phyloP scores from a whole-genome alignment of 2,888 invertebrate species.

The Nineta flava region DNA sequence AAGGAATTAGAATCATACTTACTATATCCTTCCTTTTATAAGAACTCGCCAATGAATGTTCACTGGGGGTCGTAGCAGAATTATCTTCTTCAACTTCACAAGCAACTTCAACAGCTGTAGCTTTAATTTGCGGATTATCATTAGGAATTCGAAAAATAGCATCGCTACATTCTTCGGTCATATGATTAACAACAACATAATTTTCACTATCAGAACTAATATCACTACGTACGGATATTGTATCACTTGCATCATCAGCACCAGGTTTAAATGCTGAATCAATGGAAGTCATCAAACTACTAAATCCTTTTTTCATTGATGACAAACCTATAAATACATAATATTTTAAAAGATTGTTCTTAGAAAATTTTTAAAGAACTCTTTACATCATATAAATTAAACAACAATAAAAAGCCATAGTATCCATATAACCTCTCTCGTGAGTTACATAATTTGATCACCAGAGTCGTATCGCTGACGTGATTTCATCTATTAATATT shows the following conservation, averaged over 20 bases:
- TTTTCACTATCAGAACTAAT: slow-evolving; percentile 79
- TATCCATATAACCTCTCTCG: no score
- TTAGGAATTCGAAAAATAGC: slow-evolving; percentile 42
- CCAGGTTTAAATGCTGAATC: slow-evolving; percentile 65
- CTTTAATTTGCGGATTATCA: slow-evolving; percentile 12
- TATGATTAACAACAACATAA: slow-evolving; percentile 52
- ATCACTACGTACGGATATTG: slow-evolving; percentile 61
- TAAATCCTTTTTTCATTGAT: slow-evolving; percentile 71
- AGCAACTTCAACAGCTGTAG: slow-evolving; percentile 53
- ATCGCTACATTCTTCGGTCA: slow-evolving; percentile 50
- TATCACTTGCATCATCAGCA: slow-evolving; percentile 60
- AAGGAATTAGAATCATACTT: slow-evolving; percentile 13
- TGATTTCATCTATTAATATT: no score
- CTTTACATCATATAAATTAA: no score
- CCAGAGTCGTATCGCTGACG: no score
- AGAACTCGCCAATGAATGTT: slow-evolving; percentile 64
- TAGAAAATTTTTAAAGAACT: not conserved
- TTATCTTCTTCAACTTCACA: slow-evolving; percentile 68
- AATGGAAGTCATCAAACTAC: slow-evolving; percentile 66
- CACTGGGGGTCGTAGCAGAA: slow-evolving; percentile 63
- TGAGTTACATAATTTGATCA: no score
- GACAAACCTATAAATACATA: slow-evolving; percentile 49
- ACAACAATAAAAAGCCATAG: no score
- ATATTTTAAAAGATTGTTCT: no score
- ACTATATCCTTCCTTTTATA: slow-evolving; percentile 67